Evolutionary conservation across 2,888 invertebrate genomes (phyloP), one percentile per base, ranked within the genome.

Genomic region (Halictus ligatus): DNA sequence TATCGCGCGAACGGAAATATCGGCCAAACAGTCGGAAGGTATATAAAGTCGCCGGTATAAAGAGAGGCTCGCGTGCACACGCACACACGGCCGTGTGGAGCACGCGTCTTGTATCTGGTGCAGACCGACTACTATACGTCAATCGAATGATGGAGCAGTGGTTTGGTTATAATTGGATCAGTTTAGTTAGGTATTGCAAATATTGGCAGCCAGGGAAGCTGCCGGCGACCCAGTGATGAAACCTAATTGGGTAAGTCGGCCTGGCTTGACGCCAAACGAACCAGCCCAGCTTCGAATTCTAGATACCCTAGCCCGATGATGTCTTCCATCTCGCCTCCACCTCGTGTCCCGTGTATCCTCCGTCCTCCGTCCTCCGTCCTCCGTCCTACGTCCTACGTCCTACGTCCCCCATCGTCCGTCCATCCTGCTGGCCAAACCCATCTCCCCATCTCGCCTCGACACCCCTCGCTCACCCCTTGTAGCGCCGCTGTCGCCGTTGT

Each of bases 211-310:
- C 90, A 91, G 93, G 94, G 92, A 94, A 93, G 92, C 93, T 91
- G 88, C 90, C 91, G 93, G 93, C 93, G 93, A 94, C 93, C 92
- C 91, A 93, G 93, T 94, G 94, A 94, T 93, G 95, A 95, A 95
- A 95, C 93, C 93, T 94, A 94, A 95, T 94, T 95, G 94, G 95
- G 94, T 94, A 94, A 95, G 94, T 94, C 94, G 94, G 92, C 91
- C 94, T 94, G 94, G 94, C 94, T 87, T 78, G 43, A 81, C 88
- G 94, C 94, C 94, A 94, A 91, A 90, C 91, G 87, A 92, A 91
- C 89, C 88, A 85, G 81, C 87, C 89, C 82, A 84, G 86, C 90
- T 89, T 89, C 90, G 86, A 89, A 91, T 90, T 89, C 89, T 91
- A 91, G 91, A 89, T 91, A 89, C 78, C 64, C 78, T 91, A 89